phyloP scores from a whole-genome alignment of 2,888 invertebrate species.

The Pammene aurita region DNA sequence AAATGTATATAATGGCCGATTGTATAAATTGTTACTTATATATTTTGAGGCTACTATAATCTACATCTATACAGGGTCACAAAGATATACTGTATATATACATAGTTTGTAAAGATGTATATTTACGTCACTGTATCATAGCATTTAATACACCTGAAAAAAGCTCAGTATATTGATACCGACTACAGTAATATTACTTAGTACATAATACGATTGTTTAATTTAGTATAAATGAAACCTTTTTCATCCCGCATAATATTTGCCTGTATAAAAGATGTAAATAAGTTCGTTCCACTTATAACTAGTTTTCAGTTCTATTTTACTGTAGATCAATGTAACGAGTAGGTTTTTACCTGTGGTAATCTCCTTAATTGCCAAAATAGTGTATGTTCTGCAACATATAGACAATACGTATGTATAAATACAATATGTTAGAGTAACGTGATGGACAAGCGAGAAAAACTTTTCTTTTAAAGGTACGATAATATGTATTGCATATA shows the following conservation, averaged over 20 bases:
- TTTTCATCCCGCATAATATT: constrained; percentile 56
- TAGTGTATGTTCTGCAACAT: constrained; percentile 59
- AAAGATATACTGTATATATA: constrained; percentile 63
- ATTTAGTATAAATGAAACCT: constrained; percentile 44
- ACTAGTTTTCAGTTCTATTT: constrained; percentile 33
- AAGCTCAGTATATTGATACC: constrained; percentile 71
- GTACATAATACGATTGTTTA: constrained; percentile 42
- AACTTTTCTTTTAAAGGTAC: constrained; percentile 31
- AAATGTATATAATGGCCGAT: constrained; percentile 66
- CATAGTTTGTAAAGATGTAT: constrained; percentile 61
- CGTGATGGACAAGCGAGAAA: constrained; percentile 38
- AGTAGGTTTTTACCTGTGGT: constrained; percentile 74
- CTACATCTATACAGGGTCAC: constrained; percentile 73
- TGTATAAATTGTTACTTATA: constrained; percentile 62
- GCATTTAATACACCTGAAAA: constrained; percentile 82
- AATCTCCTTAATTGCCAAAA: constrained; percentile 83
- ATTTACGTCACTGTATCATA: constrained; percentile 55
- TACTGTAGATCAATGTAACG: constrained; percentile 47
- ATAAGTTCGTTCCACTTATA: constrained; percentile 34
- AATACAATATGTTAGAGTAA: constrained; percentile 41
- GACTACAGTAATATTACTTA: constrained; percentile 49
- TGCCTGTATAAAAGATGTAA: constrained; percentile 41
- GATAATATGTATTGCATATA: constrained; percentile 12
- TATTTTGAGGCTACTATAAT: constrained; percentile 71
- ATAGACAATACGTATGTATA: constrained; percentile 45